Percentiles rank a stretch among this genome's conserved stretches.
These are phyloP conservation scores for Neomonachus schauinslandi DNA, from an alignment of 2,113 vertebrate genomes.

Conservation along the genomic window DNA sequence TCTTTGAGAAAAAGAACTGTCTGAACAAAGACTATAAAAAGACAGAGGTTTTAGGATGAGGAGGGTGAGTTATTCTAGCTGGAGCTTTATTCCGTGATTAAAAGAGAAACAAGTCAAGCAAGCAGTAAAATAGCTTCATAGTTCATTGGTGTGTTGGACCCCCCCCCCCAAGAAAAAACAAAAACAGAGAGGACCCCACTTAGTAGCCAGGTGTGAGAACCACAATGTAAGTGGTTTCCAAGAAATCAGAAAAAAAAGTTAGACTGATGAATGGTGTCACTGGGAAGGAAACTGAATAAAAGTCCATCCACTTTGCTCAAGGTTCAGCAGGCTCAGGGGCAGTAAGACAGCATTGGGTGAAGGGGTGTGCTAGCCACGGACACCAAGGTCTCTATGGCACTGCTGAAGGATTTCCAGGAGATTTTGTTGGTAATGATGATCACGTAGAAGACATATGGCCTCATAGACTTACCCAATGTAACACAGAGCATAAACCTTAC, in stretches of 20 bases:
- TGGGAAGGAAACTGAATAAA: not conserved
- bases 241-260: not conserved
- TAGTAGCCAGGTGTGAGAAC: not conserved
- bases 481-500: not conserved
- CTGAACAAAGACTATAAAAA: conserved; percentile 53
- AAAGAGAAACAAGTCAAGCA: not conserved
- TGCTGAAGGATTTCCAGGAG: not conserved
- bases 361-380: not conserved
- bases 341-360: not conserved
- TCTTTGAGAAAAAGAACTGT: conserved; percentile 58
- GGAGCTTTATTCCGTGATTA: not conserved
- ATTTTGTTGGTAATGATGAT: not conserved
- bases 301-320: not conserved
- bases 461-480: not conserved
- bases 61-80: not conserved
- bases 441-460: not conserved
- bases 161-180: not conserved
- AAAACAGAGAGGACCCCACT: not conserved
- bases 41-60: not conserved
- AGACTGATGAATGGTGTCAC: not conserved
- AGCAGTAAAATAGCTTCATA: not conserved
- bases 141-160: not conserved
- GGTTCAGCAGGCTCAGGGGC: not conserved
- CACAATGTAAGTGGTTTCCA: not conserved
- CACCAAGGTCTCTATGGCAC: too few species aligned